Evolutionary conservation across 2,797 vertebrate species (phyloP), one percentile per base, ranked within the genome.

Genomic region (Aratinga solstitialis): DNA sequence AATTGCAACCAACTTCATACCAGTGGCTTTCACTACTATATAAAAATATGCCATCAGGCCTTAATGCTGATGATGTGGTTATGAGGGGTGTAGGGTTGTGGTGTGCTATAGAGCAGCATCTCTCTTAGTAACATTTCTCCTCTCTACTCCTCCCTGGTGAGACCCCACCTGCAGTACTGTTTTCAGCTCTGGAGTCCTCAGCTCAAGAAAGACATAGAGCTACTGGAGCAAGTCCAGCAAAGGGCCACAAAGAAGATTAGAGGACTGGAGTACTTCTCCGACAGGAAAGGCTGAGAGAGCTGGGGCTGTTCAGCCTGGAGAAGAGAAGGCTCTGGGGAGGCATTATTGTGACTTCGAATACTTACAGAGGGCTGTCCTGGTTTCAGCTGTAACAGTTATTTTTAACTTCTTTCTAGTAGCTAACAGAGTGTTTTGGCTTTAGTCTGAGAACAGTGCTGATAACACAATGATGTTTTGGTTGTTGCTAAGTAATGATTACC

Each of bases 181-280:
- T 2, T 36, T 3, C 12, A 34, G 21, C 30, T 61, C 34, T 5
- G 4, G 1, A 1, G 27, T 5, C 20, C 23, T 6, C 29, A 14
- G 4, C 5, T 40, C 15, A 36, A 48, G n/a, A 38, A 50, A 27
- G 30, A 51, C 15, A 51, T 9, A 30, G 23, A 66, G 5, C 23
- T 58, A 17, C 45, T 48, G 0, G 1, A 83, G 10, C 3, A 17
- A 13, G 3, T 45, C 20, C 53, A 76, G 32, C 59, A 38, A 9
- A 72, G 27, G 9, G 12, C 8, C 22, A 38, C 3, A 3, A 8
- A 61, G 2, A 29, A 36, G 16, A 13, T 47, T 8, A 77, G 32
- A 38, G 40, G 10, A 16, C 21, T 68, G 65, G 36, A 73, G 10
- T 15, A 51, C 21, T 16, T 69, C 30, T 62, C 2, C 27, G 29